Conservation (phyloP, 2,888 invertebrate species). For the Helleia helle region DNA sequence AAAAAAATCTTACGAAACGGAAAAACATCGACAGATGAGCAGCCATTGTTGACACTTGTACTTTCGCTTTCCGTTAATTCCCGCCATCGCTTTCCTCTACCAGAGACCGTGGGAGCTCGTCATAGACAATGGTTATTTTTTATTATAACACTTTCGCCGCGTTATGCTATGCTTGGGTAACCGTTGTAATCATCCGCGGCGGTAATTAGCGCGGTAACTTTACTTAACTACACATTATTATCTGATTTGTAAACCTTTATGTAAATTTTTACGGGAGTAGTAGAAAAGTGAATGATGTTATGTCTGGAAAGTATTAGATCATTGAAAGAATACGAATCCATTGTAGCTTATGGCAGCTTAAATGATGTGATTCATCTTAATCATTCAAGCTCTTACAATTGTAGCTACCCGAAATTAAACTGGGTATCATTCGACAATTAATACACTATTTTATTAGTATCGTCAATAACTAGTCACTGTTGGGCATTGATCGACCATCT, state of each 20-base stretch:
- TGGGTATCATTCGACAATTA: too few species aligned
- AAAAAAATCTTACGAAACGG: slow-evolving; percentile 25
- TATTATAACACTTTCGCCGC: slow-evolving; percentile 62
- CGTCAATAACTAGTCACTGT: too few species aligned
- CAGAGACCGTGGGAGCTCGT: slow-evolving; percentile 60
- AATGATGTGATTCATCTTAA: too few species aligned
- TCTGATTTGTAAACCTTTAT: not conserved
- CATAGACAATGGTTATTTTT: slow-evolving; percentile 57
- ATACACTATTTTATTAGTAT: too few species aligned
- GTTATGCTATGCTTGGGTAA: slow-evolving; percentile 45
- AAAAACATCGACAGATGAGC: slow-evolving; percentile 18
- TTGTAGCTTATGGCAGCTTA: too few species aligned
- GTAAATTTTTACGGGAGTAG: not conserved
- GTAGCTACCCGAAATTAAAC: too few species aligned
- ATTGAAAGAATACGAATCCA: too few species aligned
- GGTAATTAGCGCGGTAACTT: slow-evolving; percentile 11
- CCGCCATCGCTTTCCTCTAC: slow-evolving; percentile 67
- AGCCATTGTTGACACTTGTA: slow-evolving; percentile 40
- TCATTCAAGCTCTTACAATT: too few species aligned
- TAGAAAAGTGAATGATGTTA: not conserved
- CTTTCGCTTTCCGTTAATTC: slow-evolving; percentile 60
- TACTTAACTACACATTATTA: not conserved
- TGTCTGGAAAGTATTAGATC: too few species aligned
- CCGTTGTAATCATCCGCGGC: slow-evolving; percentile 36
- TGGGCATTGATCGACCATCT: too few species aligned